These are phyloP conservation scores for Suncus etruscus DNA, from an alignment of 2,113 vertebrate species.

Conservation along the genomic window DNA sequence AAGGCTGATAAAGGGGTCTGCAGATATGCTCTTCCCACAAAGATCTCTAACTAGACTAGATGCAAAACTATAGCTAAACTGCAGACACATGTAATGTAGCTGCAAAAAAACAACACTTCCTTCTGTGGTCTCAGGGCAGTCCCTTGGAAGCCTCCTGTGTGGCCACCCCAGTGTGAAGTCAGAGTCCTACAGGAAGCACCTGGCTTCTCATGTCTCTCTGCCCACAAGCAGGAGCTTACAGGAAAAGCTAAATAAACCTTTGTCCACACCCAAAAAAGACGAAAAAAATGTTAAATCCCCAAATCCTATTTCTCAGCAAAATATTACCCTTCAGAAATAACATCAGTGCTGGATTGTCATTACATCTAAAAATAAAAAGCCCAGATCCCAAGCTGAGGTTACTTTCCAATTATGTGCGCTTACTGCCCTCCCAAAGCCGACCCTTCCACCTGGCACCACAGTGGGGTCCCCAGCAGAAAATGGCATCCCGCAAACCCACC, in stretches of 20 bases:
- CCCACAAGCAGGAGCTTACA: slow-evolving; percentile 44
- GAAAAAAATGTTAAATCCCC: slow-evolving; percentile 43
- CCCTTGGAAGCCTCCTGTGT: accelerated
- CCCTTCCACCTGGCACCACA: neutral
- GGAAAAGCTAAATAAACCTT: slow-evolving; percentile 64
- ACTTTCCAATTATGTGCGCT: slow-evolving; percentile 13
- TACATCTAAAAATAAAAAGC: slow-evolving; percentile 74
- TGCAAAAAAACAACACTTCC: neutral
- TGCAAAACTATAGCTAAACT: neutral
- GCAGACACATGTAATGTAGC: neutral
- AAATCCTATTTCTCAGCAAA: slow-evolving; percentile 74
- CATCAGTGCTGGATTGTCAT: slow-evolving; percentile 68
- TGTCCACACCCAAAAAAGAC: neutral
- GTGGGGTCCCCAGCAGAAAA: neutral
- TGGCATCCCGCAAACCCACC: too few species aligned
- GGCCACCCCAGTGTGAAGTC: neutral
- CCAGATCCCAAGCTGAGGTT: slow-evolving; percentile 64
- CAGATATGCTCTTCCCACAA: neutral
- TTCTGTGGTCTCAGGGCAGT: neutral
- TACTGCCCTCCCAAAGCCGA: neutral
- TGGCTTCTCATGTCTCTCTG: neutral
- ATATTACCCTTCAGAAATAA: slow-evolving; percentile 53
- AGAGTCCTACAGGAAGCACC: neutral
- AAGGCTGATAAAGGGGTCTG: neutral
- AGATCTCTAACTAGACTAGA: too few species aligned